Base-by-base conservation (phyloP, 1,140 invertebrate genomes). In the Solenopsis fugax region DNA sequence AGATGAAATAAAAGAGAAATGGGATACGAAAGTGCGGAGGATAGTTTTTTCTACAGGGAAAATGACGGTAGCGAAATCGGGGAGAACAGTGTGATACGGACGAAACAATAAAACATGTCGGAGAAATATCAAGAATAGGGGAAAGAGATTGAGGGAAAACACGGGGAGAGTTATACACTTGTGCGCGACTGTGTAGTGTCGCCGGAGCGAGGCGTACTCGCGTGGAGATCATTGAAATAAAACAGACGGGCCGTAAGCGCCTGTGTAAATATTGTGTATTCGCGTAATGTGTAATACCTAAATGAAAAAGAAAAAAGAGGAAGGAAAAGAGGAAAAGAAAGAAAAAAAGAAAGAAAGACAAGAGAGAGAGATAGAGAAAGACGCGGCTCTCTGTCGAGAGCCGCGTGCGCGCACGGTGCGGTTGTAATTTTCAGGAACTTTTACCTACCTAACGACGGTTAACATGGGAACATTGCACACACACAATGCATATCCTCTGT, bases 401-500 rank as follows among this genome's bases (percentile, higher is more conserved):
- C 24, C 50, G 56, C 29, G 24, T 24, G 41, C 52, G 48, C 45
- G 69, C 37, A 72, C 64, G 76, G 21, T 45, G 62, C 84, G 37
- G 50, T 56, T 56, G 77, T 65, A 86, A 80, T 86, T 60, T 81
- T 69, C 64, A 69, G 62, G 54, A 80, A 67, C 62, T 50, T n/a
- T n/a, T 69, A 86, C 54, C 86, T 87, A 86, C 56, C 60, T 88
- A 91, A 90, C 71, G 88, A 93, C 71, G 91, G 91, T 93, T 93
- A 94, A 92, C 82, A 93, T 92, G 93, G 93, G 92, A 94, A 94
- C 93, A 93, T 93, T 94, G 93, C 93, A 94, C 91, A 93, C 91
- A 89, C 91, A 93, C 91, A 90, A 94, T 93, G 93, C 94, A 95
- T 95, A 95, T 95, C 94, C 91, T 94, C 89, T 91, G 92, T 94